Evolutionary conservation across 1,140 invertebrate genomes (phyloP).

Genomic region (Drosophila yakuba): DNA sequence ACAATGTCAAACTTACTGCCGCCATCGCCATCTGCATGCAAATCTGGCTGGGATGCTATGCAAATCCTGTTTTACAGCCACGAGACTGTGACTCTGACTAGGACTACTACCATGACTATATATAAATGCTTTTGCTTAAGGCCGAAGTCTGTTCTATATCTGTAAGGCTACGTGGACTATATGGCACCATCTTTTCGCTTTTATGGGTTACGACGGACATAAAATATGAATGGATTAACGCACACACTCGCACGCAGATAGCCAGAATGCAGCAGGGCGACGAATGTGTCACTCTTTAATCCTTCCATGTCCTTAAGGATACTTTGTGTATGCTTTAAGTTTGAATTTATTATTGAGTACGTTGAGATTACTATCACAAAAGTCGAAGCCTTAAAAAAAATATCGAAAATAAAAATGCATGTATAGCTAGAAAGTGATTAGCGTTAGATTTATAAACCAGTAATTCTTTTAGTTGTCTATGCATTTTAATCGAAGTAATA

Average conservation of each 20-base stretch:
- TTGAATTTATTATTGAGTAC: slow-evolving; percentile 1
- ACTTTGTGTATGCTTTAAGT: background rate
- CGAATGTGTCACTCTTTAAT: slow-evolving; percentile 24
- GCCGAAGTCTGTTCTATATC: slow-evolving; percentile 17
- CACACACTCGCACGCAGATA: slow-evolving; percentile 19
- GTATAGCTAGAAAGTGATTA: too few relatives aligned
- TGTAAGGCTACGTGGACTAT: background rate
- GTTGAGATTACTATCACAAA: too few relatives aligned
- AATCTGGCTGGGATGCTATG: slow-evolving; percentile 65
- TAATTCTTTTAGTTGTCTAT: too few relatives aligned
- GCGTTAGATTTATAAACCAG: too few relatives aligned
- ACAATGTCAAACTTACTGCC: slow-evolving; percentile 69
- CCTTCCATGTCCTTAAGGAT: slow-evolving; percentile 13
- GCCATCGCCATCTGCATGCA: slow-evolving; percentile 51
- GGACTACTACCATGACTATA: background rate
- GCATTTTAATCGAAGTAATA: too few relatives aligned
- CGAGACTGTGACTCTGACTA: slow-evolving; percentile 14
- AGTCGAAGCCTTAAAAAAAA: too few relatives aligned
- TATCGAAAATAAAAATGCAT: too few relatives aligned
- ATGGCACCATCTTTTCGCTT: slow-evolving; percentile 24
- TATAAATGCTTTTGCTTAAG: slow-evolving; percentile 38
- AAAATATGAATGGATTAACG: slow-evolving; percentile 71
- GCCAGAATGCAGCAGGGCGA: slow-evolving; percentile 34
- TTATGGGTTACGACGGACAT: slow-evolving; percentile 64
- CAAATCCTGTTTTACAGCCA: slow-evolving; percentile 70